Evolutionary conservation across 2,888 invertebrate species (phyloP).

Genomic region (Phaedon cochleariae): DNA sequence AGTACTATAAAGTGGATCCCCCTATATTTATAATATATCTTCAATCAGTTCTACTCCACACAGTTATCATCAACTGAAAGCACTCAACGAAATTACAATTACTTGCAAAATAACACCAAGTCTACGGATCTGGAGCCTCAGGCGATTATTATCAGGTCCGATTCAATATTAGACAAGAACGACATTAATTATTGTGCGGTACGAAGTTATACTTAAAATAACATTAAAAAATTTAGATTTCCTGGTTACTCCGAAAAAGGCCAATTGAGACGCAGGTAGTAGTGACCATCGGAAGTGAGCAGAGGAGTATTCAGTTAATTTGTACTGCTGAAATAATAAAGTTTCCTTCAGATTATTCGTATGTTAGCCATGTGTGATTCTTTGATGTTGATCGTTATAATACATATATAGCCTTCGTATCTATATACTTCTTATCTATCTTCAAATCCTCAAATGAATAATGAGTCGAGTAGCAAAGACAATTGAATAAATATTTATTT

Average conservation of each 20-base stretch:
- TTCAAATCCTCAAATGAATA: too few relatives aligned
- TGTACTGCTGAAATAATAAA: too few relatives aligned
- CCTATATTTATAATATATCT: too few relatives aligned
- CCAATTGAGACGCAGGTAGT: neutral
- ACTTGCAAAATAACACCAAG: slow-evolving; percentile 44
- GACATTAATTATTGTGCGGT: slow-evolving; percentile 18
- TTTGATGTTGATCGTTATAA: too few relatives aligned
- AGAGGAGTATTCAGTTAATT: slow-evolving; percentile 4
- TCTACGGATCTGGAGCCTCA: slow-evolving; percentile 20
- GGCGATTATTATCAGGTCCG: slow-evolving; percentile 9
- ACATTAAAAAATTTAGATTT: slow-evolving; percentile 50
- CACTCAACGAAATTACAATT: slow-evolving; percentile 47
- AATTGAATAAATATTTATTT: too few relatives aligned
- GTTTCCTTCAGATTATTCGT: too few relatives aligned
- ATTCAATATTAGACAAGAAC: slow-evolving; percentile 8
- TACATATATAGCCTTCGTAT: too few relatives aligned
- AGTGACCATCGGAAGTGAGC: neutral
- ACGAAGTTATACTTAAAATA: slow-evolving; percentile 50
- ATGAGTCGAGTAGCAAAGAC: too few relatives aligned
- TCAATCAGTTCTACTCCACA: too few relatives aligned
- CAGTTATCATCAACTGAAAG: slow-evolving; percentile 39
- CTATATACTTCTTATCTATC: too few relatives aligned
- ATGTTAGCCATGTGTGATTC: too few relatives aligned
- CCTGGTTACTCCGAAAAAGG: slow-evolving; percentile 40
- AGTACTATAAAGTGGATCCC: too few relatives aligned